These are phyloP conservation scores for Meandrina meandrites DNA, from an alignment of 92 coral and sea anemone species.

Conservation along the genomic window DNA sequence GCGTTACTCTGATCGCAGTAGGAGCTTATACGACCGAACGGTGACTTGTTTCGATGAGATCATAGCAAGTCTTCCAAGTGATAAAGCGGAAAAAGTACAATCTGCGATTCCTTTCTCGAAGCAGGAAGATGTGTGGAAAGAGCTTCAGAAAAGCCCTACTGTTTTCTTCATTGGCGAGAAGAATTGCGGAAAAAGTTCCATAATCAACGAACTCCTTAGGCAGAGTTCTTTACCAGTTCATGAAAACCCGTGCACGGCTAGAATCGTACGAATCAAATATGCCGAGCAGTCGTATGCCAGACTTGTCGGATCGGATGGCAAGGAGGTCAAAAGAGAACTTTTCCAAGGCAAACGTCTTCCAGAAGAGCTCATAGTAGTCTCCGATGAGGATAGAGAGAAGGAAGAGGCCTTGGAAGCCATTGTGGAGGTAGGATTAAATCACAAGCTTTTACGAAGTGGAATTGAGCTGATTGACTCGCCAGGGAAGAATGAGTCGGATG, in stretches of 20 bases:
- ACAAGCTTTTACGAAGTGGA: conserved; percentile 58
- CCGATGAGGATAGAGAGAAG: conserved; percentile 43
- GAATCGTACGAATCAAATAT: conserved; percentile 62
- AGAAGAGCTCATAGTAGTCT: conserved; percentile 30
- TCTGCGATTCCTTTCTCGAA: conserved; percentile 9
- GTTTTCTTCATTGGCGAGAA: conserved; percentile 68
- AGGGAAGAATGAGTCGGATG: conserved; percentile 61
- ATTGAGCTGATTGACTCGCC: conserved; percentile 73
- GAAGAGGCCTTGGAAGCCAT: conserved; percentile 12
- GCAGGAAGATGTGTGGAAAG: conserved; percentile 44
- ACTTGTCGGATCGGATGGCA: conserved; percentile 28
- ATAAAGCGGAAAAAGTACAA: background rate
- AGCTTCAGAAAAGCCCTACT: conserved; percentile 58
- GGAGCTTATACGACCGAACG: conserved; percentile 38
- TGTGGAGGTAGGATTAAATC: conserved; percentile 66
- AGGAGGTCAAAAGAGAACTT: background rate
- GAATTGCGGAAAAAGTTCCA: conserved; percentile 73
- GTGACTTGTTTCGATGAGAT: conserved; percentile 44
- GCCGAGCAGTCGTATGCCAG: conserved; percentile 40
- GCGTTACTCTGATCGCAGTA: background rate
- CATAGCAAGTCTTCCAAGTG: background rate
- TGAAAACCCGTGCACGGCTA: conserved; percentile 68
- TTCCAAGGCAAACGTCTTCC: background rate
- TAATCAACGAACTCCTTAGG: conserved; percentile 53
- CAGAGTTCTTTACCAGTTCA: conserved; percentile 43